Percentiles rank a stretch among this genome's conserved stretches.
Conservation (phyloP, 2,797 vertebrate genomes). For the Antrozous pallidus region DNA sequence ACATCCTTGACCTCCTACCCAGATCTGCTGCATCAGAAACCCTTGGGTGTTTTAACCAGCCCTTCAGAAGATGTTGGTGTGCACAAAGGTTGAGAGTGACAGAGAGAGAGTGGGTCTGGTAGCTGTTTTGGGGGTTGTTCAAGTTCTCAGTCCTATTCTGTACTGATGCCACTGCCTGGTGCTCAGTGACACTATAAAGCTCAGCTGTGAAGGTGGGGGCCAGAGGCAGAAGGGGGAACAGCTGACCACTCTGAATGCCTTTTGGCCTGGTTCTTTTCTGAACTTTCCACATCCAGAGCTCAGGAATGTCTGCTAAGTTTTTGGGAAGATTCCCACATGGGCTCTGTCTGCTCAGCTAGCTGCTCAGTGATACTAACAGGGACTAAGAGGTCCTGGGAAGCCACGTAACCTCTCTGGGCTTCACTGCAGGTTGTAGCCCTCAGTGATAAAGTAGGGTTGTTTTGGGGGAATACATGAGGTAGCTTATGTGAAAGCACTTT, state of each 20-base stretch:
- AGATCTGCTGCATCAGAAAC: neutral
- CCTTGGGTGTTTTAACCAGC: neutral
- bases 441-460: neutral
- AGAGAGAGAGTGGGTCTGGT: neutral
- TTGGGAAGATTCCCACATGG: neutral
- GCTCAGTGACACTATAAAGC: neutral
- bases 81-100: neutral
- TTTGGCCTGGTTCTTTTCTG: neutral
- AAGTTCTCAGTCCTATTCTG: neutral
- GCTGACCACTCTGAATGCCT: neutral
- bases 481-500: neutral
- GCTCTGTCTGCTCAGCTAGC: neutral
- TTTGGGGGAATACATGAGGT: neutral
- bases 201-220: neutral
- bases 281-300: neutral
- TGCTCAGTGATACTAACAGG: no score
- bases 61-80: neutral
- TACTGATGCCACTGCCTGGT: no score
- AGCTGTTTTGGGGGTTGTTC: neutral
- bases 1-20: neutral
- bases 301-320: neutral
- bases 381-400: neutral
- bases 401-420: neutral
- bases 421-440: neutral
- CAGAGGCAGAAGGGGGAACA: neutral